These are phyloP conservation scores for Chrysomela aeneicollis DNA, from an alignment of 2,888 invertebrate genomes.

Conservation along the genomic window DNA sequence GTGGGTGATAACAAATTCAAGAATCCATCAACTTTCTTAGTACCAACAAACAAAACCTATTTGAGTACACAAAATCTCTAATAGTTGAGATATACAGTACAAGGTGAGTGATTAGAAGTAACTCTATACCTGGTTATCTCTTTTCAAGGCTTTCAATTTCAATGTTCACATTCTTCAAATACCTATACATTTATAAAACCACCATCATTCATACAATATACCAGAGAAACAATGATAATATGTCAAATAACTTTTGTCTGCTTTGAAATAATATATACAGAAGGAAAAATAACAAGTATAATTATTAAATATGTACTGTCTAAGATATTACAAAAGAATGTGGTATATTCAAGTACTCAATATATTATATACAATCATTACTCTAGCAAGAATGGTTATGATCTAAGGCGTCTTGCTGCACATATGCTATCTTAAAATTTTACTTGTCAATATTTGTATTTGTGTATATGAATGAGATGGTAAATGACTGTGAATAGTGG, in stretches of 20 bases:
- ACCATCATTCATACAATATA: constrained; percentile 3
- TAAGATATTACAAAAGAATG: constrained; percentile 48
- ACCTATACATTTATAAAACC: not conserved
- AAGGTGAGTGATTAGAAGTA: not conserved
- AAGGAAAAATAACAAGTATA: constrained; percentile 40
- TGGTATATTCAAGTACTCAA: constrained; percentile 43
- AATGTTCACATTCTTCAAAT: not conserved
- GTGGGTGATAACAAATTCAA: not conserved
- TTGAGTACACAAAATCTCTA: not conserved
- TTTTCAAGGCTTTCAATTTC: not conserved
- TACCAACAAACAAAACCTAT: not conserved
- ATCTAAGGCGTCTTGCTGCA: constrained; percentile 54
- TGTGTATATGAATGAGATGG: constrained; percentile 49
- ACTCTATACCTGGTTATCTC: not conserved
- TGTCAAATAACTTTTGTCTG: constrained; percentile 16
- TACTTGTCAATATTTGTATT: constrained; percentile 44
- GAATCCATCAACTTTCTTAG: not conserved
- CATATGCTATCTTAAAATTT: constrained; percentile 39
- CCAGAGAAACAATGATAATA: constrained; percentile 21
- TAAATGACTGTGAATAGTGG: constrained; percentile 49
- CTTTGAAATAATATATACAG: constrained; percentile 38
- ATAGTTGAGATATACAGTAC: not conserved
- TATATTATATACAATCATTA: constrained; percentile 48
- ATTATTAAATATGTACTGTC: constrained; percentile 45
- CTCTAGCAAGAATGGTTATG: constrained; percentile 54